Evolutionary conservation across 2,797 vertebrate genomes (phyloP).

Genomic region (Chaetodon trifasciatus): DNA sequence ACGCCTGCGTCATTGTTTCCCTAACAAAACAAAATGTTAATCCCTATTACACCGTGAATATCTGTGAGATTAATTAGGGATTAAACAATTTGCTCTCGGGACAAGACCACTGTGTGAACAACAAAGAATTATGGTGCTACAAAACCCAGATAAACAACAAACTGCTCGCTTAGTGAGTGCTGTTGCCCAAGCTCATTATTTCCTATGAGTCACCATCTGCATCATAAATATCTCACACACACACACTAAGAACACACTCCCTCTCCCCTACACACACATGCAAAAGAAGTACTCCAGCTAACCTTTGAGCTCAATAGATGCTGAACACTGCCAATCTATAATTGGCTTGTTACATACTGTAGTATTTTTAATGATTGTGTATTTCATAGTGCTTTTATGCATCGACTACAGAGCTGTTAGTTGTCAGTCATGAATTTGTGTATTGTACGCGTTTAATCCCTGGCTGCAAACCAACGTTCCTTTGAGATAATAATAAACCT

Average conservation of each 20-base stretch:
- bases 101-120: slow-evolving; percentile 58
- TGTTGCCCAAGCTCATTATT: slow-evolving; percentile 50
- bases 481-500: slow-evolving; percentile 27
- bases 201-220: slow-evolving; percentile 63
- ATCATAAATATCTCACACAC: slow-evolving; percentile 52
- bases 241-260: not conserved
- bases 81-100: slow-evolving; percentile 70
- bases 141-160: slow-evolving; percentile 62
- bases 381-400: slow-evolving; percentile 1
- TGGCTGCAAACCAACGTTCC: slow-evolving; percentile 12
- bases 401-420: slow-evolving; percentile 14
- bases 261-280: not conserved
- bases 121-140: slow-evolving; percentile 56
- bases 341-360: not conserved
- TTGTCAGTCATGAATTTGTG: not conserved
- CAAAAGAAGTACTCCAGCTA: not conserved
- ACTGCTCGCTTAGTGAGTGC: slow-evolving; percentile 36
- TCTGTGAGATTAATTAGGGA: slow-evolving; percentile 77
- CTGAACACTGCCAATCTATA: not conserved
- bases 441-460: slow-evolving; percentile 12
- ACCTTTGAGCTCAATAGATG: not conserved
- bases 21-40: slow-evolving; percentile 82
- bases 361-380: not conserved
- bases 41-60: slow-evolving; percentile 70
- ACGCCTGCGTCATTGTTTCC: slow-evolving; percentile 72